A percentile compares a stretch with the other conserved stretches of the same genome.
Evolutionary conservation across 2,797 vertebrate genomes (phyloP).

Genomic region (Margarornis squamiger): DNA sequence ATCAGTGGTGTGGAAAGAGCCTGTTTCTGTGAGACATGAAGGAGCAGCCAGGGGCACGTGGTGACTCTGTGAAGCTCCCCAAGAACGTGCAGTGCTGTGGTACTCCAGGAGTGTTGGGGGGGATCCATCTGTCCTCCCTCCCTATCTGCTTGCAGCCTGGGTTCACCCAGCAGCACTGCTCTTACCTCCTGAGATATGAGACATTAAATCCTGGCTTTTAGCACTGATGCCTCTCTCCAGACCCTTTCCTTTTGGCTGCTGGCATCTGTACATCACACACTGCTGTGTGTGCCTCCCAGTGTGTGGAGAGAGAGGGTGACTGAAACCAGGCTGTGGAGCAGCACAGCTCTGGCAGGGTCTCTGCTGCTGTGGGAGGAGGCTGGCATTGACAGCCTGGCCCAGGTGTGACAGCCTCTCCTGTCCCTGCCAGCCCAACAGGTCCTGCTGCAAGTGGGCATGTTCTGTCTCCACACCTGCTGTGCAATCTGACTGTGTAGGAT

Average conservation of each 20-base stretch:
- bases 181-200: background rate
- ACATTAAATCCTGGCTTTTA: background rate
- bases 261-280: fast-evolving
- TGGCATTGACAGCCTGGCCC: background rate
- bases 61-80: background rate
- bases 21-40: background rate
- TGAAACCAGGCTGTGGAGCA: background rate
- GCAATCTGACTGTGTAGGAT: background rate
- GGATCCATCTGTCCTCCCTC: conserved; percentile 1
- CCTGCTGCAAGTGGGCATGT: background rate
- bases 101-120: background rate
- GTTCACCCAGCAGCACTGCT: background rate
- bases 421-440: background rate
- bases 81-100: background rate
- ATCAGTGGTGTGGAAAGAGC: background rate
- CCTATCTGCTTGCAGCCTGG: background rate
- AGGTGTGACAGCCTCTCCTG: background rate
- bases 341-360: background rate
- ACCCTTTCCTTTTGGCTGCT: background rate
- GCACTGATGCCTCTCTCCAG: background rate
- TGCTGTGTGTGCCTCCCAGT: background rate
- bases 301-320: background rate
- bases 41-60: background rate
- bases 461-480: background rate
- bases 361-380: background rate